Conservation (phyloP, 92 coral and sea anemone species). For the Epizoanthus rinbou region DNA sequence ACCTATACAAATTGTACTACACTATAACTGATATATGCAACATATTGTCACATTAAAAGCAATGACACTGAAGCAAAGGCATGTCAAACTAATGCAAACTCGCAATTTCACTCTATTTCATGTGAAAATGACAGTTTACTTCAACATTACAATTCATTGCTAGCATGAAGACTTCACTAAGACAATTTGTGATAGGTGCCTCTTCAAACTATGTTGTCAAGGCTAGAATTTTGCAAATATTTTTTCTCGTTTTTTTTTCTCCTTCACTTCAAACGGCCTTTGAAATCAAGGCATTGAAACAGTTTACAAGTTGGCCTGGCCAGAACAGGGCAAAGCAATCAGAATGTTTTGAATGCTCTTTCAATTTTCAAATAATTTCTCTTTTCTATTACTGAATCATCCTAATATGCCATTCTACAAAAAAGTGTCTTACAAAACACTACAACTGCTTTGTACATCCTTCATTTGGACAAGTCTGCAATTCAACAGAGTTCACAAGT, state of each 20-base stretch:
- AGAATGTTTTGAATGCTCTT: slow-evolving; percentile 12
- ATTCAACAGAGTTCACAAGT: slow-evolving; percentile 30
- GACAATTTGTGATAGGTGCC: neutral
- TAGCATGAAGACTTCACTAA: neutral
- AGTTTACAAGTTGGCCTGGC: slow-evolving; percentile 29
- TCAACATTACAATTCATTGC: neutral
- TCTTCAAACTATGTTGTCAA: slow-evolving; percentile 5
- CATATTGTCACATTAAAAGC: neutral
- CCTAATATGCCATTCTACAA: slow-evolving; percentile 29
- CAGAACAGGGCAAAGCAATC: slow-evolving; percentile 17
- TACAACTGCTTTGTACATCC: slow-evolving; percentile 34
- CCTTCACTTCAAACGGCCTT: slow-evolving; percentile 39
- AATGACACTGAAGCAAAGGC: slow-evolving; percentile 1
- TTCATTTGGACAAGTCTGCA: slow-evolving; percentile 4
- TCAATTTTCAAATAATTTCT: slow-evolving; percentile 1
- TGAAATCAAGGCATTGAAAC: slow-evolving; percentile 37
- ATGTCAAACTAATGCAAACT: neutral
- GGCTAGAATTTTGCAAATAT: slow-evolving; percentile 37
- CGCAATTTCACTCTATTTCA: neutral
- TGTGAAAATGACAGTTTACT: neutral
- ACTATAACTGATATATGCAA: slow-evolving; percentile 1
- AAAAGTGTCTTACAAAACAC: slow-evolving; percentile 39
- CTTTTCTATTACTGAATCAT: slow-evolving; percentile 28
- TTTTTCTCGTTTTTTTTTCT: neutral
- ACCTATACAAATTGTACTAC: neutral